A percentile compares a stretch with the other conserved stretches of the same genome.
Evolutionary conservation across 2,113 vertebrate species (phyloP).

Genomic region (Cryptoleucopteryx plumbea): DNA sequence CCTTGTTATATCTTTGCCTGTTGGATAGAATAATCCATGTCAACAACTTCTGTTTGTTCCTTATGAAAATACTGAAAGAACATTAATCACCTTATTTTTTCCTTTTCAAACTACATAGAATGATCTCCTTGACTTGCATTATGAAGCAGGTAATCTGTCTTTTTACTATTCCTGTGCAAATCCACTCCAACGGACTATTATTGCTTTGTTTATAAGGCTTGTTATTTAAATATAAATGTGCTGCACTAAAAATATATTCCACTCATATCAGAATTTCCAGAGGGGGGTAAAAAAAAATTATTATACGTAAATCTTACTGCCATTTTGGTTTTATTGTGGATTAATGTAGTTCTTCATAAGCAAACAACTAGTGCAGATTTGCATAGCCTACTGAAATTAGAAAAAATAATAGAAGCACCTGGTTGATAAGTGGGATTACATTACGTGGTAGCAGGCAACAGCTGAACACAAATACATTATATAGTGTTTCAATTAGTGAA

Average conservation of each 20-base stretch:
- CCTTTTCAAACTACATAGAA: neutral
- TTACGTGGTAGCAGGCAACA: neutral
- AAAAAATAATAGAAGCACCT: neutral
- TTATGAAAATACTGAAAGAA: neutral
- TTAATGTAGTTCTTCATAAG: neutral
- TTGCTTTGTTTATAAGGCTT: neutral
- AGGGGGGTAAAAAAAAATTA: neutral
- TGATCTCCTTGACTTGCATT: neutral
- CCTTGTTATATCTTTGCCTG: neutral
- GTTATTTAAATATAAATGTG: conserved; percentile 5
- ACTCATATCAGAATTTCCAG: neutral
- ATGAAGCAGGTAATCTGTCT: neutral
- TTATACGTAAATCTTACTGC: neutral
- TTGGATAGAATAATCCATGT: neutral
- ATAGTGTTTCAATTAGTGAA: neutral
- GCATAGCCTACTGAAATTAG: neutral
- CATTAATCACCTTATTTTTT: neutral
- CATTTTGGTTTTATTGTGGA: neutral
- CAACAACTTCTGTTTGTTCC: neutral
- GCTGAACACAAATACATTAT: conserved; percentile 3
- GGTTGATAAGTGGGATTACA: neutral
- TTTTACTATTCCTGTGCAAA: neutral
- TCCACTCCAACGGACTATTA: neutral
- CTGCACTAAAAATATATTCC: neutral
- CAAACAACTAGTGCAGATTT: neutral